Percentiles rank a stretch among this genome's conserved stretches.
Evolutionary conservation across 2,797 vertebrate genomes (phyloP).

Genomic region (Hippoglossus hippoglossus): DNA sequence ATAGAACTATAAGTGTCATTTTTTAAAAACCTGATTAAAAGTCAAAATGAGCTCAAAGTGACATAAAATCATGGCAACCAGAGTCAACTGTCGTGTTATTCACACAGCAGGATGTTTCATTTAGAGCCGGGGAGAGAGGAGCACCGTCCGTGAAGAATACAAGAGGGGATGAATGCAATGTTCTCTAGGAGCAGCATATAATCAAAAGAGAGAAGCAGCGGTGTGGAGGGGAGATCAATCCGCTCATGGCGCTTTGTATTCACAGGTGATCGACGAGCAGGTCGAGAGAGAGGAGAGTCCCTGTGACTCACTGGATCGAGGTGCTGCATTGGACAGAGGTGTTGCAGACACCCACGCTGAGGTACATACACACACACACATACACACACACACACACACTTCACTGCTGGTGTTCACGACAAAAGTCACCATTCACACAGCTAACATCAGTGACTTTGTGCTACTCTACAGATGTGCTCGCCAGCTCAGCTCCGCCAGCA

Average conservation of each 20-base stretch:
- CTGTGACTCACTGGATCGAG: slow-evolving; percentile 48
- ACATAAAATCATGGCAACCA: slow-evolving; percentile 8
- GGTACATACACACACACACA: slow-evolving; percentile 78
- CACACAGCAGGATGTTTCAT: neutral
- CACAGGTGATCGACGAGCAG: slow-evolving; percentile 81
- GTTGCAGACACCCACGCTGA: slow-evolving; percentile 83
- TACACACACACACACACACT: neutral
- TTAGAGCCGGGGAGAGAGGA: neutral
- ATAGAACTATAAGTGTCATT: neutral
- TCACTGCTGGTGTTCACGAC: neutral
- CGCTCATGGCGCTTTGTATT: slow-evolving; percentile 35
- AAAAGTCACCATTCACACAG: neutral
- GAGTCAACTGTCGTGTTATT: neutral
- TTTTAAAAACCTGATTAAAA: neutral
- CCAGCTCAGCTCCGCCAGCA: slow-evolving; percentile 93
- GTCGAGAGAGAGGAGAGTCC: slow-evolving; percentile 81
- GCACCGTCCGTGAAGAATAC: slow-evolving; percentile 5
- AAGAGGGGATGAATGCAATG: neutral
- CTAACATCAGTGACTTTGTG: neutral
- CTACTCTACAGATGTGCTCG: slow-evolving; percentile 88
- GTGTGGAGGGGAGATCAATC: slow-evolving; percentile 3
- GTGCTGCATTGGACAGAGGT: slow-evolving; percentile 24
- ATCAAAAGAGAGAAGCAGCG: neutral
- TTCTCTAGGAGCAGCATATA: neutral
- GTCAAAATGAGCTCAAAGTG: neutral